Evolutionary conservation across 92 coral and sea anemone genomes (phyloP).

Genomic region (Parazoanthus atlanticus): DNA sequence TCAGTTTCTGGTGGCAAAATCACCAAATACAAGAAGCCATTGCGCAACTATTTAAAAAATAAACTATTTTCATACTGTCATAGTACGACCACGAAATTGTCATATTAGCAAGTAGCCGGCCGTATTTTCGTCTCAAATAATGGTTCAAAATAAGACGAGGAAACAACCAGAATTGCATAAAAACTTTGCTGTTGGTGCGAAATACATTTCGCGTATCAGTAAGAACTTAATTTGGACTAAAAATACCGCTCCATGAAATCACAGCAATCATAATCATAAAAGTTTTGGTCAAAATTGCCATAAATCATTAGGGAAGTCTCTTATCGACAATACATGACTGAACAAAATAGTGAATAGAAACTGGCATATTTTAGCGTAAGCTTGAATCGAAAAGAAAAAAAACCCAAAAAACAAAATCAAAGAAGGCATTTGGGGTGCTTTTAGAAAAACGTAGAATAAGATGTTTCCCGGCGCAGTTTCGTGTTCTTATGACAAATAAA

Average conservation of each 20-base stretch:
- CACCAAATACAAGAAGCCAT: not conserved
- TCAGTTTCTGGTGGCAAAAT: not conserved
- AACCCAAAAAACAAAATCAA: not conserved
- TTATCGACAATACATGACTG: not conserved
- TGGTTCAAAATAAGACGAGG: not conserved
- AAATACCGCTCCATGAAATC: not conserved
- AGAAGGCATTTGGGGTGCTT: not conserved
- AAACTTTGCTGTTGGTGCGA: not conserved
- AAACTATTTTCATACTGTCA: not conserved
- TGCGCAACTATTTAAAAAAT: not conserved
- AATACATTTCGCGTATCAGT: too few species aligned
- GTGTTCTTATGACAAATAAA: not conserved
- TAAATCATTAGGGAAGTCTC: not conserved
- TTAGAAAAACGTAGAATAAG: not conserved
- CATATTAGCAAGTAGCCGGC: not conserved
- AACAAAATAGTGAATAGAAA: not conserved
- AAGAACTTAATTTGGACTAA: not conserved
- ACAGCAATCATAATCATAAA: not conserved
- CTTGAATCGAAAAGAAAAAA: not conserved
- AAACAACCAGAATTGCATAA: not conserved
- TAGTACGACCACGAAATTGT: not conserved
- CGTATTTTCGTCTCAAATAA: not conserved
- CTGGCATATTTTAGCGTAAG: not conserved
- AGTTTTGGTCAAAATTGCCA: not conserved
- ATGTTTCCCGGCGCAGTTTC: not conserved